Percentiles rank a stretch among this genome's conserved stretches.
These are phyloP conservation scores for Leistus spinibarbis DNA, from an alignment of 2,888 invertebrate genomes.

Conservation along the genomic window DNA sequence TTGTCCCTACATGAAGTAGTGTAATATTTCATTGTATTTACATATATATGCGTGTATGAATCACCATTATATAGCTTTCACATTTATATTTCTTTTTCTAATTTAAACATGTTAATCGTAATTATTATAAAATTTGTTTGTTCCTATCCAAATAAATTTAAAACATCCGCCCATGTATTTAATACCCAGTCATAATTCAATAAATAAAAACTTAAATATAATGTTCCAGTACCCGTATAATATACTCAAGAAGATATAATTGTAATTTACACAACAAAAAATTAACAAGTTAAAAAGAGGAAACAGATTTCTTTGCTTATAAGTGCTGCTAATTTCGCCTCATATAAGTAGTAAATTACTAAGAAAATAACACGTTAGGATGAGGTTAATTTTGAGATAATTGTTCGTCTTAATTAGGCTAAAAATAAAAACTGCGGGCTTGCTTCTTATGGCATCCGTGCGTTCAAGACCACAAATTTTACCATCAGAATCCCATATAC, in stretches of 20 bases:
- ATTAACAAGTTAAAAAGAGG: not conserved
- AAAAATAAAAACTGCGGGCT: constrained; percentile 11
- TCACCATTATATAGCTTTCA: not conserved
- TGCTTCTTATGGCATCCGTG: not conserved
- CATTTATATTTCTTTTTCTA: not conserved
- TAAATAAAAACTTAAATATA: not conserved
- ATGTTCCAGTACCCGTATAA: not conserved
- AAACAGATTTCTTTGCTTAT: not conserved
- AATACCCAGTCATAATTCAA: constrained; percentile 4
- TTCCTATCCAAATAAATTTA: not conserved
- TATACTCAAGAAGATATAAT: not conserved
- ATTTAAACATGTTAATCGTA: not conserved
- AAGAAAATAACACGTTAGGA: not conserved
- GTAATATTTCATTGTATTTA: too few relatives aligned
- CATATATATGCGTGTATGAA: too few relatives aligned
- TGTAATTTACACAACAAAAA: not conserved
- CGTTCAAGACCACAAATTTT: not conserved
- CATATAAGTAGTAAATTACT: not conserved
- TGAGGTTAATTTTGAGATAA: not conserved
- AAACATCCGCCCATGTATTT: not conserved
- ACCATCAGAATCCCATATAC: constrained; percentile 12
- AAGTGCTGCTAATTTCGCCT: not conserved
- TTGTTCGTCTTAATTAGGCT: constrained; percentile 25
- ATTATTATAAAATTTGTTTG: not conserved
- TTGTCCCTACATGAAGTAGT: too few relatives aligned